Conservation (phyloP, 2,888 invertebrate genomes). For the Eutolmus rufibarbis region DNA sequence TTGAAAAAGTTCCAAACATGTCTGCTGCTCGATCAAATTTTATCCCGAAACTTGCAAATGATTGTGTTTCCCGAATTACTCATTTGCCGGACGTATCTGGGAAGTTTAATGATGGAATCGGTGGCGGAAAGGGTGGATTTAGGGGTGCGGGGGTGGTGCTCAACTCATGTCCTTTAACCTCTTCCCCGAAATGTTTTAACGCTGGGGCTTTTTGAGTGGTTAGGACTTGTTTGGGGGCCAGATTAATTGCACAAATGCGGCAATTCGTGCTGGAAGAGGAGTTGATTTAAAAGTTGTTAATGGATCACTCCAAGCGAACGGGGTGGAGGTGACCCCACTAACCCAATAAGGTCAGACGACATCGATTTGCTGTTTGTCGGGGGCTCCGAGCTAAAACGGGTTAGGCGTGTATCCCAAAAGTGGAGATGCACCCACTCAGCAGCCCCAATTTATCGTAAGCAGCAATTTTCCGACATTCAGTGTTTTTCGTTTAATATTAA, state of each 20-base stretch:
- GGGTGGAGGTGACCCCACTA: not conserved
- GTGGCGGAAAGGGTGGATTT: not conserved
- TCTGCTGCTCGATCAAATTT: conserved; percentile 43
- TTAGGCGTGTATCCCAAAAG: not conserved
- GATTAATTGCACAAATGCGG: not conserved
- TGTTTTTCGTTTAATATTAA: too few relatives aligned
- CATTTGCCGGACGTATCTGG: not conserved
- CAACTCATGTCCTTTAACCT: not conserved
- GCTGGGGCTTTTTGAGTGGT: not conserved
- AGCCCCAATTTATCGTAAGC: not conserved
- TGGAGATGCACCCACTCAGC: not conserved
- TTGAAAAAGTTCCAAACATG: conserved; percentile 42
- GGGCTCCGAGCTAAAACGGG: not conserved
- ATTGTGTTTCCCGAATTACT: conserved; percentile 11
- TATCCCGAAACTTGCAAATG: conserved; percentile 41
- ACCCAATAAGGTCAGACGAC: not conserved
- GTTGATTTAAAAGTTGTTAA: not conserved
- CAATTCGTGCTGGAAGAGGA: not conserved
- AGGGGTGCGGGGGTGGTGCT: not conserved
- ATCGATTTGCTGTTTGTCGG: not conserved
- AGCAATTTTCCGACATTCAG: too few relatives aligned
- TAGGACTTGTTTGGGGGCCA: not conserved
- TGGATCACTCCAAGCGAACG: not conserved
- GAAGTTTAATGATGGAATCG: not conserved
- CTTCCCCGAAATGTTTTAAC: not conserved